These are phyloP conservation scores for Imbricaverruca yamaguchii DNA, from an alignment of 2,888 invertebrate genomes.

Conservation along the genomic window DNA sequence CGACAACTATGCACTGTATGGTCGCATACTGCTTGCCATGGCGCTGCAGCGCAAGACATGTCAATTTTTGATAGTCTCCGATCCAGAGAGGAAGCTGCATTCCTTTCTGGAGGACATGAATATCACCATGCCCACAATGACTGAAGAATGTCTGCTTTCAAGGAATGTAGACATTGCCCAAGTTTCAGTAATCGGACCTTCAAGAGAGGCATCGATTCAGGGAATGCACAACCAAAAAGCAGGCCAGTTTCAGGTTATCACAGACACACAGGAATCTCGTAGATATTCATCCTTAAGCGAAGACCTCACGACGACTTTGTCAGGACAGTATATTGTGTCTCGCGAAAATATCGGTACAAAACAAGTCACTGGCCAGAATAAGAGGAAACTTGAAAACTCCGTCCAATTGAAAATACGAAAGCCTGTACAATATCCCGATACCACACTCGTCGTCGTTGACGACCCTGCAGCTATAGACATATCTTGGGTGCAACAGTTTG, in stretches of 20 bases:
- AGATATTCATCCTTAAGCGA: not conserved
- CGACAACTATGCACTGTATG: not conserved
- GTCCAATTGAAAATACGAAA: not conserved
- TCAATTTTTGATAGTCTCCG: not conserved
- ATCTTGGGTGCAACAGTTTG: not conserved
- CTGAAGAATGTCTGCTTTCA: not conserved
- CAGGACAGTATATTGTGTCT: not conserved
- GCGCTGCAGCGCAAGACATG: not conserved
- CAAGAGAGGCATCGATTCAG: too few species aligned
- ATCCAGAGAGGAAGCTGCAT: not conserved
- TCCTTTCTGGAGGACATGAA: not conserved
- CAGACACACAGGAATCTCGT: not conserved
- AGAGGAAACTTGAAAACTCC: not conserved
- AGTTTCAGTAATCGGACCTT: not conserved
- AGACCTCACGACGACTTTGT: not conserved
- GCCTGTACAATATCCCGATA: not conserved
- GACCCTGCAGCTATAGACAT: not conserved
- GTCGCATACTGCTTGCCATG: not conserved
- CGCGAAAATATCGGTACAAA: not conserved
- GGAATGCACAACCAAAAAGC: too few species aligned
- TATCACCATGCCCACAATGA: not conserved
- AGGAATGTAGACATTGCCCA: not conserved
- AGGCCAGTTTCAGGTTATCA: not conserved
- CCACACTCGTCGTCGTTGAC: not conserved
- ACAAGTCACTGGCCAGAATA: not conserved